Percentiles rank a stretch among this genome's conserved stretches.
phyloP scores from a whole-genome alignment of 2,888 invertebrate genomes.

The Bhutanitis thaidina region DNA sequence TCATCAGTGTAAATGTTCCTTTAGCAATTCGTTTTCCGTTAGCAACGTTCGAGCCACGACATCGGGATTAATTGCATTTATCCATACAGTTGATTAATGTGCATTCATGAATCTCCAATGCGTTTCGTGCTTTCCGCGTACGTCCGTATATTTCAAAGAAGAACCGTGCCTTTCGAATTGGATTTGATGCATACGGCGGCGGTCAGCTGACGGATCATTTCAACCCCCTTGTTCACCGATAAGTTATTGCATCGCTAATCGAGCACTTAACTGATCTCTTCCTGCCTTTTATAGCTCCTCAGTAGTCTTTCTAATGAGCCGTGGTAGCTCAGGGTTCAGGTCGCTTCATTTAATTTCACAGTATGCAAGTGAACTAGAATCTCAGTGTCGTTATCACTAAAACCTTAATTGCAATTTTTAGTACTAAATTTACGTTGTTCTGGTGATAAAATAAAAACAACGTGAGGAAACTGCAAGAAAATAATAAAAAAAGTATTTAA shows the following conservation, averaged over 20 bases:
- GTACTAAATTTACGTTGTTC: too few relatives aligned
- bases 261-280: not conserved
- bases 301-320: too few relatives aligned
- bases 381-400: too few relatives aligned
- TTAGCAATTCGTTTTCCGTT: slow-evolving; percentile 11
- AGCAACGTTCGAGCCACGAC: slow-evolving; percentile 19
- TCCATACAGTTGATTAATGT: slow-evolving; percentile 50
- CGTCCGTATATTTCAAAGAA: slow-evolving; percentile 20
- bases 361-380: too few relatives aligned
- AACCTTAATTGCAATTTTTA: too few relatives aligned
- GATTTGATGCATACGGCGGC: slow-evolving; percentile 25
- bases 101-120: slow-evolving; percentile 41
- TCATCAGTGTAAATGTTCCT: not conserved
- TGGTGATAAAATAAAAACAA: too few relatives aligned
- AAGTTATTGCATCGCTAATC: slow-evolving; percentile 1
- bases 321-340: too few relatives aligned
- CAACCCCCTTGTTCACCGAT: slow-evolving; percentile 6
- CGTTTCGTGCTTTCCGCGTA: slow-evolving; percentile 26
- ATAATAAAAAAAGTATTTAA: too few relatives aligned
- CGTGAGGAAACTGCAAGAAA: too few relatives aligned
- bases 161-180: slow-evolving; percentile 18
- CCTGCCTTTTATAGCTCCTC: not conserved
- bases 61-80: slow-evolving; percentile 29
- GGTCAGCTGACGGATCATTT: slow-evolving; percentile 27
- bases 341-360: too few relatives aligned